A percentile compares a stretch with the other conserved stretches of the same genome.
phyloP scores from a whole-genome alignment of 2,888 invertebrate species.

The Cosmorhoe ocellata region DNA sequence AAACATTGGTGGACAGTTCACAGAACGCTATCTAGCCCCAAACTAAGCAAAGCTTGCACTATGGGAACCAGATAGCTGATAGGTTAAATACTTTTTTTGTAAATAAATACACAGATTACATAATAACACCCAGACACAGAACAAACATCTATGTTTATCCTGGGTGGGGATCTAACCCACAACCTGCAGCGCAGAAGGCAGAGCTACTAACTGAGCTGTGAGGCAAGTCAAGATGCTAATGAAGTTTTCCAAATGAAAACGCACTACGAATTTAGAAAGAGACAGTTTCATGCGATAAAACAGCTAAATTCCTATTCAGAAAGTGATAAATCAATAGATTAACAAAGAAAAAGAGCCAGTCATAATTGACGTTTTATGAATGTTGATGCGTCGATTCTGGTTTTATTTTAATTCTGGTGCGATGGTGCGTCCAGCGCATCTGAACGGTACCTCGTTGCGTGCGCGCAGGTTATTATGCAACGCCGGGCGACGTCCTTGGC shows the following conservation, averaged over 20 bases:
- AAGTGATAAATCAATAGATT: slow-evolving; percentile 35
- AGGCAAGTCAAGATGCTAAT: slow-evolving; percentile 15
- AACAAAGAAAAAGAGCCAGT: slow-evolving; percentile 33
- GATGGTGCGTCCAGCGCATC: slow-evolving; percentile 40
- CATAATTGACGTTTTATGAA: slow-evolving; percentile 46
- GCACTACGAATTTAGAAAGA: slow-evolving; percentile 1
- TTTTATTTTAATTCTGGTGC: slow-evolving; percentile 50
- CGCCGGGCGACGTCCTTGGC: slow-evolving; percentile 72
- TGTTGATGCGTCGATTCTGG: slow-evolving; percentile 44
- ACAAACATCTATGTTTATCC: no score
- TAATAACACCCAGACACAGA: no score
- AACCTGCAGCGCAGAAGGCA: no score
- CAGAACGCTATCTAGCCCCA: no score
- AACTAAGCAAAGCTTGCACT: no score
- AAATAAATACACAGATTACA: no score
- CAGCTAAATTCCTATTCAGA: slow-evolving; percentile 26
- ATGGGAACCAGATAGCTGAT: no score
- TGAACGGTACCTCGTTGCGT: slow-evolving; percentile 70
- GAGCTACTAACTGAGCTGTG: no score
- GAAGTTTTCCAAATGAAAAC: slow-evolving; percentile 13
- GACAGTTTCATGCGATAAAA: slow-evolving; percentile 4
- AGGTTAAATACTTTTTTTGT: no score
- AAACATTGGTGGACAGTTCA: no score
- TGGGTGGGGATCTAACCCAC: no score
- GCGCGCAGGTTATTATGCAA: slow-evolving; percentile 71